Base-by-base conservation (phyloP, 2,888 invertebrate species). In the Theodoxus fluviatilis region DNA sequence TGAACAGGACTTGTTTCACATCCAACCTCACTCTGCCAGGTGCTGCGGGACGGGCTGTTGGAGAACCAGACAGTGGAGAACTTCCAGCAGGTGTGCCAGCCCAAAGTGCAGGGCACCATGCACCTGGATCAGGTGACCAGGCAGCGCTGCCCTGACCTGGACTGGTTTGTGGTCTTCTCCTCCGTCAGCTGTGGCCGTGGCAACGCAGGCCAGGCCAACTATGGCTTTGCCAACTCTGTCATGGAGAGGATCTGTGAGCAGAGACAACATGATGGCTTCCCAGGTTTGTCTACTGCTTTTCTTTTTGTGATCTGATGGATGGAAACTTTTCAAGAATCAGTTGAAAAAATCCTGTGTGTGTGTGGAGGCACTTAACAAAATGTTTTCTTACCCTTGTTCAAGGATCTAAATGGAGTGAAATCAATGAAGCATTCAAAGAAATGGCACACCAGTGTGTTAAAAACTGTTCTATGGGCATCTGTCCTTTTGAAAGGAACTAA, bases 131-230 rank as follows among this genome's bases (percentile, higher is more conserved):
- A 85, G 33, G 92, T 92, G 12, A 93, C 94, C 0, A 91, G 97
- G 71, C 90, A 90, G 77, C 84, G 92, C 71, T 94, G 95, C 79
- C 92, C 93, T 0, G 91, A 93, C 22, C 84, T 88, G 77, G 95
- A 97, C 83, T 93, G 95, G 90, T 99, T 98, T 86, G 95, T 98
- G 67, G 94, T 92, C 72, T 99, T 98, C 90, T 98, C 98, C 49
- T 96, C 96, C 57, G 94, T 98, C 71, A 94, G 96, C 47, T 96
- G 97, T 88, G 98, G 98, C 18, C 92, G 97, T 78, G 99, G 98
- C 74, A 98, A 98, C 89, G 92, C 94, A 67, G 98, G 98, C 3
- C 98, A 99, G 89, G 91, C 93, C 73, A 99, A 98, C 89, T 99
- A 99, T 87, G 98, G 98, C 69, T 91, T 94, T 80, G 97, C 98